Evolutionary conservation across 2,888 invertebrate genomes (phyloP).

Genomic region (Parnassius orleans): DNA sequence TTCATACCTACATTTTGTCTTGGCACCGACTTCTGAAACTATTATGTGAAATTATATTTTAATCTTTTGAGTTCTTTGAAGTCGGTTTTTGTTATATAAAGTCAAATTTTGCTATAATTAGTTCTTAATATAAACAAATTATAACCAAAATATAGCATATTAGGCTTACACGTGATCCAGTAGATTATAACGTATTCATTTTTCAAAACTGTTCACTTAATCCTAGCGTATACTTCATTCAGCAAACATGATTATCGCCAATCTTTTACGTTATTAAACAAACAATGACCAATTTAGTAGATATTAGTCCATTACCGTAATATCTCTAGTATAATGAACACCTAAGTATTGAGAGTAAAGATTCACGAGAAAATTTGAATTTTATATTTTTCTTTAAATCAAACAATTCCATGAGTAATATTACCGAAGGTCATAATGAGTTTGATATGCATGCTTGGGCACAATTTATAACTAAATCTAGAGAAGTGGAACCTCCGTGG

Average conservation of each 20-base stretch:
- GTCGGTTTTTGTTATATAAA: no score
- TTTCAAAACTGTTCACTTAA: constrained; percentile 10
- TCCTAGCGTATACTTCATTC: constrained; percentile 34
- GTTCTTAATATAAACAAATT: no score
- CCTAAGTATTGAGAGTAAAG: background rate
- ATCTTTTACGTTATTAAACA: constrained; percentile 31
- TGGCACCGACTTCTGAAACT: no score
- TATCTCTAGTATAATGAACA: constrained; percentile 14
- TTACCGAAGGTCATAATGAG: constrained; percentile 5
- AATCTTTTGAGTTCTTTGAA: no score
- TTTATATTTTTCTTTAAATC: background rate
- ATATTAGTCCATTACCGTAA: constrained; percentile 20
- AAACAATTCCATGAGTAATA: constrained; percentile 17
- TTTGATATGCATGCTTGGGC: constrained; percentile 11
- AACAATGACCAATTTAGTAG: constrained; percentile 35
- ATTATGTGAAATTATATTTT: no score
- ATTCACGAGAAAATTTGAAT: background rate
- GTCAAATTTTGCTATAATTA: no score
- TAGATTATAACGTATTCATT: no score
- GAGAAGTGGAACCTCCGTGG: constrained; percentile 31
- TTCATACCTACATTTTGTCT: no score
- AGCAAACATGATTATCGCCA: constrained; percentile 41
- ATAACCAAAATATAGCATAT: no score
- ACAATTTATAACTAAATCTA: constrained; percentile 28
- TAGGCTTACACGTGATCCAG: no score